Evolutionary conservation across 2,113 vertebrate species (phyloP).

Genomic region (Gnathonemus longibarbis): DNA sequence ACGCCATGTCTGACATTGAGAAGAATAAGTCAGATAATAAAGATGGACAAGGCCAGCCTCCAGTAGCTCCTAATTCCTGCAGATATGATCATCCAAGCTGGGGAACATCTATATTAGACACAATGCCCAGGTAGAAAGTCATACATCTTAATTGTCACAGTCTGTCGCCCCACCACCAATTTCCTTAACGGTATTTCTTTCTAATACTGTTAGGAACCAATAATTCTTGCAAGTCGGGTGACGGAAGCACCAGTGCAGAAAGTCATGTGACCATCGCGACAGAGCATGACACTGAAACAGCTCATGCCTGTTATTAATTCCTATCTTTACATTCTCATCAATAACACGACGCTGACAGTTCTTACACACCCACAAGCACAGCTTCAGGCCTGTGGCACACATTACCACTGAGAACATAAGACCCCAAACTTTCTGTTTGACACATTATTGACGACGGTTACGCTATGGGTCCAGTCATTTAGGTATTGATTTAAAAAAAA

Average conservation of each 20-base stretch:
- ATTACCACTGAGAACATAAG: neutral
- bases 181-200: slow-evolving; percentile 50
- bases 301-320: slow-evolving; percentile 75
- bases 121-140: slow-evolving; percentile 43
- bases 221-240: slow-evolving; percentile 61
- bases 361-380: slow-evolving; percentile 37
- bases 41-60: slow-evolving; percentile 27
- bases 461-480: neutral
- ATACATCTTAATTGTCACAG: slow-evolving; percentile 41
- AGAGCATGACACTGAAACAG: slow-evolving; percentile 54
- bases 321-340: slow-evolving; percentile 66
- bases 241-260: slow-evolving; percentile 54
- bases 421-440: neutral
- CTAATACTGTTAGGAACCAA: slow-evolving; percentile 52
- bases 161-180: slow-evolving; percentile 41
- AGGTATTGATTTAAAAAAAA: neutral
- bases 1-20: slow-evolving; percentile 2
- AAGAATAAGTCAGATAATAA: neutral
- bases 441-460: neutral
- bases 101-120: slow-evolving; percentile 35
- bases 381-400: slow-evolving; percentile 46
- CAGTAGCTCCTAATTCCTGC: slow-evolving; percentile 29
- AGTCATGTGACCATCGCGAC: slow-evolving; percentile 58
- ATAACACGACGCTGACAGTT: slow-evolving; percentile 58
- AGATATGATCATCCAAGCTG: slow-evolving; percentile 3